phyloP scores from a whole-genome alignment of 2,113 vertebrate genomes.

The Larimichthys polyactis region DNA sequence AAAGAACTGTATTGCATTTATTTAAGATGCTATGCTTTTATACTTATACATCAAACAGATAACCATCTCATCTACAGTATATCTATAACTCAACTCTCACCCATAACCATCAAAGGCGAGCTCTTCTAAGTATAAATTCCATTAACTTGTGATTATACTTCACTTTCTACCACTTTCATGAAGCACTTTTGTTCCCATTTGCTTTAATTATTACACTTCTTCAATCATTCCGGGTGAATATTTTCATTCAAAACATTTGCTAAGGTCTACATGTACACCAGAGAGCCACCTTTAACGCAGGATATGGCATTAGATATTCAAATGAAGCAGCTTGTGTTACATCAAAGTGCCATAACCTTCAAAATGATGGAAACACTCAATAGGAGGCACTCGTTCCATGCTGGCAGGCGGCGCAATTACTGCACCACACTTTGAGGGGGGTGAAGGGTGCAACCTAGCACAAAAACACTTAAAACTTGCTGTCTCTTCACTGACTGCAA shows the following conservation, averaged over 20 bases:
- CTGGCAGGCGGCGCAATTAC: constrained; percentile 70
- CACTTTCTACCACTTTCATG: neutral
- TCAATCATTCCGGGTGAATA: neutral
- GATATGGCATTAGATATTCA: constrained; percentile 57
- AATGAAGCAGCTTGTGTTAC: constrained; percentile 52
- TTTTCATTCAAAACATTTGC: constrained; percentile 21
- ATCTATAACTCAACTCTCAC: neutral
- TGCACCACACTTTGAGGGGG: constrained; percentile 46
- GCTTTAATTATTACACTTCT: constrained; percentile 10
- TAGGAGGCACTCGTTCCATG: constrained; percentile 59
- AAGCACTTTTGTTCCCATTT: constrained; percentile 3
- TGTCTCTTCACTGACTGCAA: constrained; percentile 35
- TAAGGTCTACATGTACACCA: constrained; percentile 15
- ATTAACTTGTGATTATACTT: neutral
- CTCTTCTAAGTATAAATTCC: neutral
- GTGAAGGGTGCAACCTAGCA: constrained; percentile 58
- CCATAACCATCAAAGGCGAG: neutral
- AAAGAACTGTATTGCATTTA: too few species aligned
- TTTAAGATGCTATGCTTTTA: neutral
- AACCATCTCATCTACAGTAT: neutral
- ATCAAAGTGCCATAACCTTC: constrained; percentile 73
- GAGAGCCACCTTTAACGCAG: constrained; percentile 49
- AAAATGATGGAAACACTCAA: constrained; percentile 75
- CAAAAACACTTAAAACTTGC: constrained; percentile 61
- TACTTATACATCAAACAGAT: neutral